Evolutionary conservation across 2,888 invertebrate species (phyloP).

Genomic region (Meiosimyza decipiens): DNA sequence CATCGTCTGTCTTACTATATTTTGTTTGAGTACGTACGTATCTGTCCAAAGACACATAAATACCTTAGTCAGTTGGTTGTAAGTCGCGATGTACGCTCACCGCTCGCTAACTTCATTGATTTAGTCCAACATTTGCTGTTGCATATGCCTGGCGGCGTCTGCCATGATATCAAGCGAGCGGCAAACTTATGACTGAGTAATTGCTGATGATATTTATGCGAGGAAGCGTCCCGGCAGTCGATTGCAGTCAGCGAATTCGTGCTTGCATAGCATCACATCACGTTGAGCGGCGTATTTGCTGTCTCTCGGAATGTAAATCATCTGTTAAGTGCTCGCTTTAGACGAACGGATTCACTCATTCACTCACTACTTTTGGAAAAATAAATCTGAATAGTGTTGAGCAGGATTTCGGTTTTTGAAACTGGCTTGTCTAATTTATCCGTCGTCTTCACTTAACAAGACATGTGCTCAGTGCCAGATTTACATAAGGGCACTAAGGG

Average conservation of each 20-base stretch:
- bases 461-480: too few species aligned
- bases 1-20: background rate
- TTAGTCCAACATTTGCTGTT: background rate
- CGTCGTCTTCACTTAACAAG: too few species aligned
- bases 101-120: background rate
- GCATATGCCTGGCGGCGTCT: constrained; percentile 24
- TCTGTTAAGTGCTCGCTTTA: constrained; percentile 65
- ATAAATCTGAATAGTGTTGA: background rate
- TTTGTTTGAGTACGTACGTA: too few species aligned
- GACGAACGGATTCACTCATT: constrained; percentile 38
- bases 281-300: constrained; percentile 63
- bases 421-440: too few species aligned
- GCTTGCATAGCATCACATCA: constrained; percentile 63
- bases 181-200: constrained; percentile 65
- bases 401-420: too few species aligned
- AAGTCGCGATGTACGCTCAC: background rate
- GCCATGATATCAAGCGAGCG: constrained; percentile 44
- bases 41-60: background rate
- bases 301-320: constrained; percentile 66
- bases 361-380: background rate
- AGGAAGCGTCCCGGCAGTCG: constrained; percentile 61
- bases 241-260: constrained; percentile 39
- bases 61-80: constrained; percentile 2
- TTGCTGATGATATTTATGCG: constrained; percentile 66
- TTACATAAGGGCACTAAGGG: too few species aligned